phyloP scores from a whole-genome alignment of 2,888 invertebrate species.

The Flabesymbios commensalis region DNA sequence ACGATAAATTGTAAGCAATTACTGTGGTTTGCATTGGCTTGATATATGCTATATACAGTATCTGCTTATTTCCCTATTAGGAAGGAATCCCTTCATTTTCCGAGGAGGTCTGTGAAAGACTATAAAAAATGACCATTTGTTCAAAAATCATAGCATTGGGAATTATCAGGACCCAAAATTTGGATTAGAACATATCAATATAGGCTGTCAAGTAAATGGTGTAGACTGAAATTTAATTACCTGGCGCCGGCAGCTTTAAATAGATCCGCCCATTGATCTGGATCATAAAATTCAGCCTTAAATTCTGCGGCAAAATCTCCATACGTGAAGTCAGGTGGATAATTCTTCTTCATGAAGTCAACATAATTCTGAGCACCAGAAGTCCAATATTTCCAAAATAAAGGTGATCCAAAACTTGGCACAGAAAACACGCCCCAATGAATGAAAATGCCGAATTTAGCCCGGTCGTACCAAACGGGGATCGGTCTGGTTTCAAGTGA shows the following conservation, averaged over 20 bases:
- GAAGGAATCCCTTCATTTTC: too few relatives aligned
- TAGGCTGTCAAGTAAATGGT: too few relatives aligned
- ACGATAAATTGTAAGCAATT: too few relatives aligned
- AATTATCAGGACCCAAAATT: too few relatives aligned
- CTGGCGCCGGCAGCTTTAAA: constrained; percentile 85
- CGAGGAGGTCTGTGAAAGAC: too few relatives aligned
- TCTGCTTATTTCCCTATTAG: too few relatives aligned
- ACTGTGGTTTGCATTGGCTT: too few relatives aligned
- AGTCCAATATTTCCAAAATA: constrained; percentile 56
- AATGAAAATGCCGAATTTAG: constrained; percentile 88
- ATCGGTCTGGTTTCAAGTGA: constrained; percentile 82
- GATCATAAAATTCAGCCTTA: constrained; percentile 83
- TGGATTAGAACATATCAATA: too few relatives aligned
- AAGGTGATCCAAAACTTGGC: constrained; percentile 75
- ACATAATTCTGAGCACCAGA: constrained; percentile 39
- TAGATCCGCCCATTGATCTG: constrained; percentile 81
- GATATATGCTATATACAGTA: too few relatives aligned
- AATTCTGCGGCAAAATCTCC: constrained; percentile 88
- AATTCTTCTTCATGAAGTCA: constrained; percentile 79
- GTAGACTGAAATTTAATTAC: too few relatives aligned
- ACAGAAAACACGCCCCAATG: constrained; percentile 95
- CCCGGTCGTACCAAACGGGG: constrained; percentile 86
- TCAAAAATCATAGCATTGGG: too few relatives aligned
- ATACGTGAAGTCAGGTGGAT: constrained; percentile 83
- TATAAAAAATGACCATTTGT: too few relatives aligned